Evolutionary conservation across 2,888 invertebrate genomes (phyloP).

Genomic region (Catocala nupta): DNA sequence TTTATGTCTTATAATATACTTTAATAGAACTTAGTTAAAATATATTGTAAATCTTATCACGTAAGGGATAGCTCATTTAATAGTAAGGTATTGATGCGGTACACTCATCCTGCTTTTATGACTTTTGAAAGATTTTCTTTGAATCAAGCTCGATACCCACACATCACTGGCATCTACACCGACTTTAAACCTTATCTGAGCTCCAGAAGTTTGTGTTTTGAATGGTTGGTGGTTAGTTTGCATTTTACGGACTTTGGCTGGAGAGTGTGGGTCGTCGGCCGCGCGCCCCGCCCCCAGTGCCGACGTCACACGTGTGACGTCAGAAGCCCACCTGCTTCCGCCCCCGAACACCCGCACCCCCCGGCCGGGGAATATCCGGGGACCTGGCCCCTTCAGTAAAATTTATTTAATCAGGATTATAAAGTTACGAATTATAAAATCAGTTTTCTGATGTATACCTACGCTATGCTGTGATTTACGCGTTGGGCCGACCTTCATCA

Average conservation of each 20-base stretch:
- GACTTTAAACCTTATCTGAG: conserved; percentile 37
- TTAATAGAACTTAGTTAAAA: too few species aligned
- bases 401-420: conserved; percentile 61
- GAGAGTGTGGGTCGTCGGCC: conserved; percentile 70
- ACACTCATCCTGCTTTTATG: conserved; percentile 20
- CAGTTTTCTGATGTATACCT: conserved; percentile 33
- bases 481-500: conserved; percentile 19
- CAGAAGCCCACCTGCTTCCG: conserved; percentile 69
- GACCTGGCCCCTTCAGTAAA: conserved; percentile 58
- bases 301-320: conserved; percentile 83
- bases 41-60: background rate
- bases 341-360: conserved; percentile 53
- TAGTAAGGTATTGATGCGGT: conserved; percentile 15
- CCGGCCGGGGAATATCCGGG: conserved; percentile 57
- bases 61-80: conserved; percentile 1
- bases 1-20: too few species aligned
- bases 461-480: conserved; percentile 31
- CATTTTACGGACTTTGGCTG: conserved; percentile 49
- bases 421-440: conserved; percentile 47
- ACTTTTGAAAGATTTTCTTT: conserved; percentile 31
- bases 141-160: conserved; percentile 31
- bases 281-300: conserved; percentile 70
- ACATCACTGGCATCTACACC: background rate
- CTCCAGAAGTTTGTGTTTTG: conserved; percentile 30
- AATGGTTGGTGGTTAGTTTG: conserved; percentile 35